Conservation (phyloP, 2,888 invertebrate genomes). For the Troglohyphantes excavatus region DNA sequence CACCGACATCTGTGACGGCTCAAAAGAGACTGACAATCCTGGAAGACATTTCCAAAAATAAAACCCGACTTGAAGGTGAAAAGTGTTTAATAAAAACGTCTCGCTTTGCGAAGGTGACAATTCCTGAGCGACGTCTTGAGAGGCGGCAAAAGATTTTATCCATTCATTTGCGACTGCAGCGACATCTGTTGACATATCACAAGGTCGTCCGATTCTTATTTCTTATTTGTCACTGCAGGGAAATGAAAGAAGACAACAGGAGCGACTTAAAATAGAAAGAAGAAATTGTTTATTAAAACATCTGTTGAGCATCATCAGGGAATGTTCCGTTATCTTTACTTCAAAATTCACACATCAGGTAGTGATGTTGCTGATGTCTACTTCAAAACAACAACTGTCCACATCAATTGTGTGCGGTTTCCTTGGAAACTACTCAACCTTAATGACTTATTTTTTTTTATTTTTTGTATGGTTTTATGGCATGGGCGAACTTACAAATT, state of each 20-base stretch:
- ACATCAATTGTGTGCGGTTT: too few species aligned
- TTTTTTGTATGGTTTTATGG: too few species aligned
- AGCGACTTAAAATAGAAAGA: background rate
- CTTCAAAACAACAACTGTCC: too few species aligned
- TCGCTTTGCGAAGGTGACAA: background rate
- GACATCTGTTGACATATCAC: conserved; percentile 45
- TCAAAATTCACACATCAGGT: too few species aligned
- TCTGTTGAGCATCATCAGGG: background rate
- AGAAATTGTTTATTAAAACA: background rate
- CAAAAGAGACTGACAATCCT: background rate
- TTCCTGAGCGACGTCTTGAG: conserved; percentile 23
- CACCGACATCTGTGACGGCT: background rate
- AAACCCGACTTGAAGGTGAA: background rate
- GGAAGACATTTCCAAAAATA: background rate
- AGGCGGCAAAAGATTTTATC: conserved; percentile 1
- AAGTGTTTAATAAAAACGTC: conserved; percentile 64
- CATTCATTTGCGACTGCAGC: conserved; percentile 32
- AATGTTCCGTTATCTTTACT: background rate
- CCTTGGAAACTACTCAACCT: too few species aligned
- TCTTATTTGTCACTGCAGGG: background rate
- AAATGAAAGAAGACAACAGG: background rate
- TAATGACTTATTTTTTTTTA: too few species aligned
- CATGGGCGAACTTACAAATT: too few species aligned
- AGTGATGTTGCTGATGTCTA: too few species aligned
- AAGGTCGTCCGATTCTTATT: background rate